Evolutionary conservation across 37 sponge, comb jelly and placozoan species (phyloP), one percentile per base, ranked within the genome.

Genomic region (Theonella swinhoei): DNA sequence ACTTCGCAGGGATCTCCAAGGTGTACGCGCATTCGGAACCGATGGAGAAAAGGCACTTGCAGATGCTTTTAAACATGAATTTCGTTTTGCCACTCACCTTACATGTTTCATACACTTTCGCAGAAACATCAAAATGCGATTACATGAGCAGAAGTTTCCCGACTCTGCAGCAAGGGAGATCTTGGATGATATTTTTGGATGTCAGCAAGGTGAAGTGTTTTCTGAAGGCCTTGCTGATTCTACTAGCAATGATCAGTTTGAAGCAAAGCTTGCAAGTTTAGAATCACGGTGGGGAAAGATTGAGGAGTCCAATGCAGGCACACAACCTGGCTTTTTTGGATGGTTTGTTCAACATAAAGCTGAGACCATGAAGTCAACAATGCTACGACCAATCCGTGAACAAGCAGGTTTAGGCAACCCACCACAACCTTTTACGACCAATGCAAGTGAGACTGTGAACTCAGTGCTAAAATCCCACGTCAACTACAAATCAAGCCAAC

Each of bases 41-140:
- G n/a, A n/a, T n/a, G n/a, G n/a, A n/a, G n/a, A n/a, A n/a, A 3
- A 76, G 29, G 79, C 83, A 5, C 65, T 88, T 0, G 22, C 42
- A 26, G 74, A 88, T 82, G 88, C 81, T 0, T 75, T 88, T 30
- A 68, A 60, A 32, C 88, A 88, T 76, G 88, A 88, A 38, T 81
- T 81, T 80, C 75, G 80, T 0, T 72, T 80, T 79, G 87, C 87
- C 2, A 75, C 72, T 47, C 87, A 77, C 42, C 25, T 79, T 23
- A 79, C 80, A 2, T 84, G 84, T 28, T 75, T 64, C 34, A 76
- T 84, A 30, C 79, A n/a, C n/a, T n/a, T n/a, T n/a, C n/a, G n/a
- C n/a, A n/a, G n/a, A n/a, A n/a, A n/a, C n/a, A n/a, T n/a, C n/a
- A n/a, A n/a, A n/a, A n/a, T n/a, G n/a, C n/a, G n/a, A 22, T 59